phyloP scores from a whole-genome alignment of 1,140 invertebrate genomes.

The Cydia splendana region DNA sequence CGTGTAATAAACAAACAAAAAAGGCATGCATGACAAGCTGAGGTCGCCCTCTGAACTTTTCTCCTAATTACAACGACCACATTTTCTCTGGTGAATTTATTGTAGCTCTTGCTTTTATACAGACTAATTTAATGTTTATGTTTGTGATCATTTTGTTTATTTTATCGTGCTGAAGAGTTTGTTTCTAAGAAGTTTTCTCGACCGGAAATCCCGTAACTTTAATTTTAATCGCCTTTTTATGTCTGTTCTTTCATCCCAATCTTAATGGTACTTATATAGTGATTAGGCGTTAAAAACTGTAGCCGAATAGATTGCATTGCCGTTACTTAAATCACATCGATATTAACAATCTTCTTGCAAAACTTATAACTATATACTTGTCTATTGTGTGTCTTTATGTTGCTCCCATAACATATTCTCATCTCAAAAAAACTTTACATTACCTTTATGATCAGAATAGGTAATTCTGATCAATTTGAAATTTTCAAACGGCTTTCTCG shows the following conservation, averaged over 20 bases:
- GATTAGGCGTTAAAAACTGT: too few relatives aligned
- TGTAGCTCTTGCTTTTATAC: neutral
- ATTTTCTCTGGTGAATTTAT: neutral
- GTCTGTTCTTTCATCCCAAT: neutral
- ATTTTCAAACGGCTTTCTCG: slow-evolving; percentile 55
- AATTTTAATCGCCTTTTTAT: neutral
- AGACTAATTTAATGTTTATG: neutral
- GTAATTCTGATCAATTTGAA: slow-evolving; percentile 44
- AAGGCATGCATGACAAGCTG: slow-evolving; percentile 32
- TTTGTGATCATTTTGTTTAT: neutral
- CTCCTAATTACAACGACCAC: slow-evolving; percentile 38
- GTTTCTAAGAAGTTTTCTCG: neutral
- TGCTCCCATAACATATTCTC: neutral
- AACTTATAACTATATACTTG: too few relatives aligned
- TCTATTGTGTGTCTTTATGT: too few relatives aligned
- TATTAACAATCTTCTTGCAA: too few relatives aligned
- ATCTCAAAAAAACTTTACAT: neutral
- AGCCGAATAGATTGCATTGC: too few relatives aligned
- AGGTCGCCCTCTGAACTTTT: slow-evolving; percentile 47
- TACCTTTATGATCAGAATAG: neutral
- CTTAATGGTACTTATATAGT: too few relatives aligned
- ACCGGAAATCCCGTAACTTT: neutral
- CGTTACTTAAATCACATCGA: too few relatives aligned
- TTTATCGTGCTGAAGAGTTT: neutral
- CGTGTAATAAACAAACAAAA: slow-evolving; percentile 26